These are phyloP conservation scores for Platycercus adscitus DNA, from an alignment of 2,113 vertebrate species.

Conservation along the genomic window DNA sequence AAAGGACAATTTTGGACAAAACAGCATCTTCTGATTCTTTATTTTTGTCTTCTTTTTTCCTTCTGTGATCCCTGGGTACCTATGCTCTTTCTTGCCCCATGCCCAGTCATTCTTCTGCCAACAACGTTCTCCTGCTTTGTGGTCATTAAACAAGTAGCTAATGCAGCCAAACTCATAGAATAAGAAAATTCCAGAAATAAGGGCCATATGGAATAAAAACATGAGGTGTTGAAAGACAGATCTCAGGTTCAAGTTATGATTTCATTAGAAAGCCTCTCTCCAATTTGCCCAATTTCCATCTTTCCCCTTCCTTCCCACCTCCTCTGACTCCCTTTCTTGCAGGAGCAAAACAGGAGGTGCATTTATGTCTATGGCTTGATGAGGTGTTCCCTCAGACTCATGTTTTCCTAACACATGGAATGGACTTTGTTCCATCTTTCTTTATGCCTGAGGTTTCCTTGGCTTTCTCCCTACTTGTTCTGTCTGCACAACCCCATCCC, in stretches of 20 bases:
- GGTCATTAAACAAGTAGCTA: background rate
- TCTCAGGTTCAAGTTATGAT: constrained; percentile 45
- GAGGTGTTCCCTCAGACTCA: background rate
- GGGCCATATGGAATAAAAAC: constrained; percentile 45
- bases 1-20: background rate
- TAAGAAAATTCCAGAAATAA: constrained; percentile 45
- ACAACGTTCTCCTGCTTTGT: background rate
- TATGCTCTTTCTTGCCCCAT: background rate
- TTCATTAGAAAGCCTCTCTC: constrained; percentile 11
- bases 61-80: background rate
- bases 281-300: constrained; percentile 36
- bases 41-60: fast-evolving
- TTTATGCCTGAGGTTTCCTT: background rate
- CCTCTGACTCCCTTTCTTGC: background rate
- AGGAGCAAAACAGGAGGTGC: background rate
- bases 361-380: background rate
- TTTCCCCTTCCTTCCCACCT: background rate
- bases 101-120: background rate
- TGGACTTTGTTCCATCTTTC: background rate
- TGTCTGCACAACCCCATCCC: background rate
- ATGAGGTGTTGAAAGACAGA: constrained; percentile 69
- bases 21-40: background rate
- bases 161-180: constrained; percentile 34
- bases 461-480: background rate
- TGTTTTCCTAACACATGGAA: background rate